Evolutionary conservation across 2,113 vertebrate species (phyloP).

Genomic region (Rhinoderma darwinii): DNA sequence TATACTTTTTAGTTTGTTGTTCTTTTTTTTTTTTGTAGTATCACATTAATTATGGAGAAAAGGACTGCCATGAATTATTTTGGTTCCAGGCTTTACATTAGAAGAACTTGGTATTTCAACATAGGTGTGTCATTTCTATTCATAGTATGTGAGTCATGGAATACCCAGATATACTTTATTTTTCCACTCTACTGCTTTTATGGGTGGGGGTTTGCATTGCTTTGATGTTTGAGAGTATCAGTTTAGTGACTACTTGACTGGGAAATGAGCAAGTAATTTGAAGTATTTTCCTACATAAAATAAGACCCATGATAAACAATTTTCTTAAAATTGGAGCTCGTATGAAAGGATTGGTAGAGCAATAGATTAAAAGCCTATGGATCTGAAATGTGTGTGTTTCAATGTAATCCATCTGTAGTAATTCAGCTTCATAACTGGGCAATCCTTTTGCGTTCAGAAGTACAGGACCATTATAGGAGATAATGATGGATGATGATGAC

Average conservation of each 20-base stretch:
- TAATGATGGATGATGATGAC: constrained; percentile 19
- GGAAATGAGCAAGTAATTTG: background rate
- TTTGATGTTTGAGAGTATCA: background rate
- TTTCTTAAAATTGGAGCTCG: constrained; percentile 4
- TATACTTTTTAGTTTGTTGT: too few species aligned
- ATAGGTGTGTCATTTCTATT: background rate
- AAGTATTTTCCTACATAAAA: background rate
- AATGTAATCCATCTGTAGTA: constrained; percentile 1
- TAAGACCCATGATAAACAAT: constrained; percentile 8
- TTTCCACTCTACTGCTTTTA: background rate
- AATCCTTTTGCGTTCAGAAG: background rate
- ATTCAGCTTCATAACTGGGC: background rate
- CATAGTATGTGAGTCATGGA: background rate
- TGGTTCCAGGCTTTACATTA: too few species aligned
- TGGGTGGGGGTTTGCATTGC: background rate
- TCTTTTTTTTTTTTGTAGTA: too few species aligned
- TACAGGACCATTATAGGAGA: background rate
- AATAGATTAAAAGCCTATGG: background rate
- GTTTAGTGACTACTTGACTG: background rate
- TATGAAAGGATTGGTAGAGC: background rate
- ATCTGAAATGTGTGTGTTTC: background rate
- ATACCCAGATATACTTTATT: background rate
- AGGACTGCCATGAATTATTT: background rate
- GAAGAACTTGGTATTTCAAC: background rate
- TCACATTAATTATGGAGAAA: too few species aligned